Evolutionary conservation across 2,113 vertebrate species (phyloP), one percentile per base, ranked within the genome.

Genomic region (Melanerpes aurifrons): DNA sequence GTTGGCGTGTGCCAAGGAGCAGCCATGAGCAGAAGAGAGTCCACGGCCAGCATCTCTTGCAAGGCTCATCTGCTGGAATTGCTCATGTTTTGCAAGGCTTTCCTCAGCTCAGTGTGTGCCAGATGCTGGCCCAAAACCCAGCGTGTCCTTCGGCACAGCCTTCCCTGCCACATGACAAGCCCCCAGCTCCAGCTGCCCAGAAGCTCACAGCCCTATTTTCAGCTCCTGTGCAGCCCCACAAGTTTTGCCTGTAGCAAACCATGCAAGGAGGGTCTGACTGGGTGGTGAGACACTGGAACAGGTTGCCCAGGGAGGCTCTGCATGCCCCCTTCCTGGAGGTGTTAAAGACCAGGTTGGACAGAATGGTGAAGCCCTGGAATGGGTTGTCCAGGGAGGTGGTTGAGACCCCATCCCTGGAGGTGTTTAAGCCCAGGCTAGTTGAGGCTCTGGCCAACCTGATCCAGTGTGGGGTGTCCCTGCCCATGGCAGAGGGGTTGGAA

Each of bases 161-260:
- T 35, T 40, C 64, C 8, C 35, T 7, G 18, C 31, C 2, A 1
- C 19, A 6, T 25, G 15, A 69, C 20, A 7, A 56, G 9, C 57
- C 32, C 57, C 69, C 73, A 72, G 6, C 17, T 56, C 62, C 2
- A 17, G 40, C 58, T 68, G 28, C 90, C 84, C 91, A 62, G 19
- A 31, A 1, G 28, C 93, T 96, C 91, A 50, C 87, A 97, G 95
- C 59, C 43, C 81, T n/a, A 21, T 76, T 95, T 94, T 95, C 43
- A n/a, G 7, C 67, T 28, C 45, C 84, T 45, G 1, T 61, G 8
- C 59, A 35, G 20, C 61, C 48, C 45, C 37, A 47, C 0, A 3
- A 12, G 18, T 28, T 71, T 71, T 96, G 79, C 18, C 17, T 63
- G 3, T 13, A 43, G 29, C 53, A 82, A 61, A 24, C n/a, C 5